Base-by-base conservation (phyloP, 2,113 vertebrate species). In the Rhinogobius similis region DNA sequence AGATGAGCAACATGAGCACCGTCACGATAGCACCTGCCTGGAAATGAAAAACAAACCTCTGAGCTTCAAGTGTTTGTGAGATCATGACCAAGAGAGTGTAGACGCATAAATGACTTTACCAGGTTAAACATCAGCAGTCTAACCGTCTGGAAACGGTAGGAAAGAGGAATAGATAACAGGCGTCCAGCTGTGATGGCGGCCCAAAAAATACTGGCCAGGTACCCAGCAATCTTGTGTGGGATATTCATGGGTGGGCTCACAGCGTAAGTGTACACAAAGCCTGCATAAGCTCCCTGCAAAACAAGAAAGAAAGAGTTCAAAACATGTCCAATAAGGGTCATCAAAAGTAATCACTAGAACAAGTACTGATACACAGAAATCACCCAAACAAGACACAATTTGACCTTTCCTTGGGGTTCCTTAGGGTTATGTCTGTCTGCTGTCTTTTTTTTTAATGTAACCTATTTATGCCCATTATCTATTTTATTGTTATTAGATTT, bases 121-220 rank as follows among this genome's bases (percentile, higher is more conserved):
- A 98, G 87, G 0, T 97, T 98, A 85, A 97, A 88, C 85, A 95
- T 88, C 62, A 99, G 95, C 91, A 99, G 95, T 13, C 92, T 92
- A 5, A 94, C 90, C 0, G 96, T 95, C 77, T 92, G 93, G 89
- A 99, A 88, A 52, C 92, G 92, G 75, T 95, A 96, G 26, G 96
- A 94, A 26, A 98, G 81, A 0, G 96, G 96, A 67, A 98, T 98
- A 84, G 97, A 98, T 73, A 98, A 72, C 63, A 98, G 93, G 36
- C 97, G 93, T 61, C 97, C 97, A 67, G 93, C 91, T 0, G 97
- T 98, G 88, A 98, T 96, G 50, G 95, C 95, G 0, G 92, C 97
- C 97, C 97, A 99, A 80, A 98, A 98, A 71, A 98, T 92, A 87
- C 96, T 98, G 73, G 95, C 94, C 78, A 98, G 90, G 89, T 97